A percentile compares a stretch with the other conserved stretches of the same genome.
phyloP scores from a whole-genome alignment of 2,113 vertebrate genomes.

The Oceanodroma tethys region DNA sequence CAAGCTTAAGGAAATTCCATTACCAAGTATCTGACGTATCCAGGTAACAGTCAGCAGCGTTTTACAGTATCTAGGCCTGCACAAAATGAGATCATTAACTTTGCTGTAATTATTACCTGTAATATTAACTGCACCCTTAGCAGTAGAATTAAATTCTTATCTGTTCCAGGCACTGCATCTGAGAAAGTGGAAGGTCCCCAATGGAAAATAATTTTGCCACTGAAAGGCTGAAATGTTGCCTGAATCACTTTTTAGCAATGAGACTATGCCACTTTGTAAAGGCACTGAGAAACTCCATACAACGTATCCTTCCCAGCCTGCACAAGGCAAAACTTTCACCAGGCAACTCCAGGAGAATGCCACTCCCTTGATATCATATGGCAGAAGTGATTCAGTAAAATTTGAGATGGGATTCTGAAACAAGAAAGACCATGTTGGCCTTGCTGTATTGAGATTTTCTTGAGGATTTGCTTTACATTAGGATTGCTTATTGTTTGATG shows the following conservation, averaged over 20 bases:
- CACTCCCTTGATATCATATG: neutral
- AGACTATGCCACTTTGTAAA: neutral
- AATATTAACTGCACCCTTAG: conserved; percentile 39
- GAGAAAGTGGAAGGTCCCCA: neutral
- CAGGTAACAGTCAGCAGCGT: neutral
- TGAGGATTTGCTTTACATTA: neutral
- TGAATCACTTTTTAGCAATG: neutral
- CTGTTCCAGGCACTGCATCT: neutral
- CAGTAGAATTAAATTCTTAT: conserved; percentile 43
- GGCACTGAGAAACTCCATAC: neutral
- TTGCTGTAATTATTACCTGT: conserved; percentile 51
- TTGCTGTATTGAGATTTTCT: neutral
- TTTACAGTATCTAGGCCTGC: conserved; percentile 4
- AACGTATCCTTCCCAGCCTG: neutral
- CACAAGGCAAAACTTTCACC: neutral
- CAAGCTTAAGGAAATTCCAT: neutral
- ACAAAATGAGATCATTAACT: conserved; percentile 64
- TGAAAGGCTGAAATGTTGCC: neutral
- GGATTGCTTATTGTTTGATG: neutral
- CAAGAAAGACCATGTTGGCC: neutral
- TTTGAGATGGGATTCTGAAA: neutral
- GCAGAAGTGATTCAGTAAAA: neutral
- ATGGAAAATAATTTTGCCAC: neutral
- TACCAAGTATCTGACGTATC: neutral
- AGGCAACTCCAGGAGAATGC: neutral